Conservation (phyloP, 1,140 invertebrate species). For the Drosophila kikkawai region DNA sequence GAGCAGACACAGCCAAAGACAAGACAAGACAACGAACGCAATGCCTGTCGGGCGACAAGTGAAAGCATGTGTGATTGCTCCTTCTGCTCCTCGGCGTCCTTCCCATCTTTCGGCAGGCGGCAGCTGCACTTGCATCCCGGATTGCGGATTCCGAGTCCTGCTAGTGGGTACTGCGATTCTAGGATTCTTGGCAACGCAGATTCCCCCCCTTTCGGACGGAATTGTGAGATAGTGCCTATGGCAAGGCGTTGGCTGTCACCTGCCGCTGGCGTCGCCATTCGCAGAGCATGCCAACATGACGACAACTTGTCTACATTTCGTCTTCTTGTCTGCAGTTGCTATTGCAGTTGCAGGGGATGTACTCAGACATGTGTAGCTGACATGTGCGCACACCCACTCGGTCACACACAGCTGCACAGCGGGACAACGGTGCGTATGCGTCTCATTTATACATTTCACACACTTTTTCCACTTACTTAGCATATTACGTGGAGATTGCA, state of each 20-base stretch:
- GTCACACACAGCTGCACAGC: constrained; percentile 20
- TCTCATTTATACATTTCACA: constrained; percentile 57
- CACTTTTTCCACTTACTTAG: constrained; percentile 80
- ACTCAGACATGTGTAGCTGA: constrained; percentile 50
- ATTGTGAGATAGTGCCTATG: constrained; percentile 44
- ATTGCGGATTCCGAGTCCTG: constrained; percentile 4
- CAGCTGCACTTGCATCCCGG: constrained; percentile 32
- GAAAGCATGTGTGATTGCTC: constrained; percentile 54
- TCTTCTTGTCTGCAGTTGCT: constrained; percentile 62
- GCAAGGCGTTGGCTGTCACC: constrained; percentile 70
- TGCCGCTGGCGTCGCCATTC: constrained; percentile 65
- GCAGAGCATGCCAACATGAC: constrained; percentile 73
- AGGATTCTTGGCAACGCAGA: constrained; percentile 41
- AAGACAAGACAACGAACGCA: constrained; percentile 57
- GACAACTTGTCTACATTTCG: constrained; percentile 80
- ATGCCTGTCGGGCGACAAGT: constrained; percentile 56
- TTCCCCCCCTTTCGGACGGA: constrained; percentile 1
- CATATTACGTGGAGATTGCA: constrained; percentile 58
- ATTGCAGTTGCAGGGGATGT: constrained; percentile 26
- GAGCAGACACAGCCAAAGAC: constrained; percentile 74
- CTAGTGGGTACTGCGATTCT: constrained; percentile 16
- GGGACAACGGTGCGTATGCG: constrained; percentile 44
- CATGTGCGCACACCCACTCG: constrained; percentile 14
- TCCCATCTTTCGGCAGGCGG: background rate
- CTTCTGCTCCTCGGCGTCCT: constrained; percentile 8